Evolutionary conservation across 2,113 vertebrate species (phyloP).

Genomic region (Antidorcas marsupialis): DNA sequence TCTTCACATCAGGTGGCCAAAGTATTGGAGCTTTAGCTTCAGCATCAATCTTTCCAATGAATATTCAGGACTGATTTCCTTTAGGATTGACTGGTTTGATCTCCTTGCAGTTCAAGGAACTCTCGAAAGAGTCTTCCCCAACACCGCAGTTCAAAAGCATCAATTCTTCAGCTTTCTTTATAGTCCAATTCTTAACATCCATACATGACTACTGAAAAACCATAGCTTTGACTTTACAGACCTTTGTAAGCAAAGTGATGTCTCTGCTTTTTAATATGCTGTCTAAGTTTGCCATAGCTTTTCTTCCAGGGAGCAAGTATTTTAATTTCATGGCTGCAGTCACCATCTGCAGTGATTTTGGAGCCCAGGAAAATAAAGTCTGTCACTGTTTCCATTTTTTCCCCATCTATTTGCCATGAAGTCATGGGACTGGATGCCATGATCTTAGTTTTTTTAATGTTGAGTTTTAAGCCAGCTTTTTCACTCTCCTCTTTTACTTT

Average conservation of each 20-base stretch:
- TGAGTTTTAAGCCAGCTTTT: background rate
- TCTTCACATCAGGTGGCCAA: background rate
- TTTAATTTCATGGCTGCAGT: background rate
- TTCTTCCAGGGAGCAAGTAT: background rate
- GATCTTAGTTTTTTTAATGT: background rate
- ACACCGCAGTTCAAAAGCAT: background rate
- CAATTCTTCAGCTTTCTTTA: background rate
- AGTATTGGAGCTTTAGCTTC: background rate
- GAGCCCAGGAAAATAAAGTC: background rate
- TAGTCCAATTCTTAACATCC: background rate
- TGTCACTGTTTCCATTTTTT: background rate
- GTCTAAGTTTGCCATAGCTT: background rate
- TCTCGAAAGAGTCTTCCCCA: background rate
- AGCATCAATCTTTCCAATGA: background rate
- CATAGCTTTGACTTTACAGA: background rate
- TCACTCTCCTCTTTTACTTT: background rate
- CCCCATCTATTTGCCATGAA: background rate
- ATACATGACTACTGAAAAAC: background rate
- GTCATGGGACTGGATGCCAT: background rate
- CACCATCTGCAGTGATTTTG: background rate
- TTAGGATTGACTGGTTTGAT: background rate
- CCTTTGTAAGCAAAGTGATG: background rate
- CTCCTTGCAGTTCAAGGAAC: background rate
- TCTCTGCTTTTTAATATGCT: background rate
- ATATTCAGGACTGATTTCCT: background rate